These are phyloP conservation scores for Lycocerus yunnanus DNA, from an alignment of 2,888 invertebrate species.

Conservation along the genomic window DNA sequence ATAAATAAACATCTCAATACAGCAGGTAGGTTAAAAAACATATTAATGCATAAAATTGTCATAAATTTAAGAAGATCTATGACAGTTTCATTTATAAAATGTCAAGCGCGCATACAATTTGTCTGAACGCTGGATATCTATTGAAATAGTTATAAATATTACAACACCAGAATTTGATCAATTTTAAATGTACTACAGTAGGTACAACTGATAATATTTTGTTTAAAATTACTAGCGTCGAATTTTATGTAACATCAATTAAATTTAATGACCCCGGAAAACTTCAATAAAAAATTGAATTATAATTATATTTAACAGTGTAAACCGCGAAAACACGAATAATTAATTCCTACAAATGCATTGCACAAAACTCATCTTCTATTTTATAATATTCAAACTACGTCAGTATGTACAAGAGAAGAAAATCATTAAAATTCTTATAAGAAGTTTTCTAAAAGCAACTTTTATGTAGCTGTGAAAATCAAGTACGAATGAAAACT, in stretches of 20 bases:
- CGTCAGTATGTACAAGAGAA: not conserved
- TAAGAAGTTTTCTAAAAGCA: not conserved
- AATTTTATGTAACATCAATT: not conserved
- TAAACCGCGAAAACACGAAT: not conserved
- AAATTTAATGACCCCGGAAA: not conserved
- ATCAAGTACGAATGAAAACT: not conserved
- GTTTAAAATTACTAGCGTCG: not conserved
- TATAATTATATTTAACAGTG: not conserved
- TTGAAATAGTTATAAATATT: not conserved
- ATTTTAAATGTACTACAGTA: not conserved
- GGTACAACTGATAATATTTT: not conserved
- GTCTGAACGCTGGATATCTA: constrained; percentile 6
- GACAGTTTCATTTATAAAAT: constrained; percentile 19
- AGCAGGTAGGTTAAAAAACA: constrained; percentile 8
- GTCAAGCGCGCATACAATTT: constrained; percentile 17
- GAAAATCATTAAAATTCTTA: not conserved
- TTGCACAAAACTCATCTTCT: not conserved
- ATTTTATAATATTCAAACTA: not conserved
- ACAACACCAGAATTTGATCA: not conserved
- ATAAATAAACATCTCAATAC: not conserved
- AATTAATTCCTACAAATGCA: not conserved
- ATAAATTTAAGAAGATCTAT: constrained; percentile 15
- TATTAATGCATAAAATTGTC: constrained; percentile 23
- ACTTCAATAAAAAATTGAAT: not conserved
- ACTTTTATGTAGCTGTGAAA: not conserved